Conservation (phyloP, 2,113 vertebrate genomes). For the Heterotis niloticus region DNA sequence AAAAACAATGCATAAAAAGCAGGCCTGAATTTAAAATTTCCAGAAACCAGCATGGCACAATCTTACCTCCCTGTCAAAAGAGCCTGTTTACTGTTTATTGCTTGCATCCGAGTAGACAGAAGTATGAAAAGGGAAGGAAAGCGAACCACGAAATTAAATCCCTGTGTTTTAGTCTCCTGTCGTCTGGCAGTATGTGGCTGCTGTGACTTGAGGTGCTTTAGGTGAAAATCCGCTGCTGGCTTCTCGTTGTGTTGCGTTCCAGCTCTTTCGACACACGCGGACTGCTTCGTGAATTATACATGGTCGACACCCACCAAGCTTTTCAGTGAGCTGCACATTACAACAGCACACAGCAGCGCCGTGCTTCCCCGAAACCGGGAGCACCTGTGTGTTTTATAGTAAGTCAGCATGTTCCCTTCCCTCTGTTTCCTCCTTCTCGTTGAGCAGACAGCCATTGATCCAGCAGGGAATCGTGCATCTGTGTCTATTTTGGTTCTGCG, state of each 20-base stretch:
- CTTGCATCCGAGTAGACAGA: background rate
- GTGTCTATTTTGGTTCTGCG: background rate
- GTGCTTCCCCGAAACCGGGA: background rate
- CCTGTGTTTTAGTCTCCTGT: slow-evolving; percentile 41
- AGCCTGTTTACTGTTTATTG: background rate
- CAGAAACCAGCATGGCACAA: background rate
- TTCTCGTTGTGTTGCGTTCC: slow-evolving; percentile 31
- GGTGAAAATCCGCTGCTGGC: slow-evolving; percentile 12
- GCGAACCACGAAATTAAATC: slow-evolving; percentile 58
- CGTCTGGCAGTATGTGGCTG: slow-evolving; percentile 29
- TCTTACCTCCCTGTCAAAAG: background rate
- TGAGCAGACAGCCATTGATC: background rate
- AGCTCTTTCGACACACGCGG: slow-evolving; percentile 31
- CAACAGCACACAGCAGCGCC: slow-evolving; percentile 25
- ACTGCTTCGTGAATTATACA: slow-evolving; percentile 56
- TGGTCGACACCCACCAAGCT: slow-evolving; percentile 41
- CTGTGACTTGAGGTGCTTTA: slow-evolving; percentile 20
- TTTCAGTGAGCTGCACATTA: slow-evolving; percentile 30
- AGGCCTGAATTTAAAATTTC: background rate
- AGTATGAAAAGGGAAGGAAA: background rate
- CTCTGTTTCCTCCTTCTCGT: background rate
- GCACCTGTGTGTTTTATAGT: background rate
- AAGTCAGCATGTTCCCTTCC: background rate
- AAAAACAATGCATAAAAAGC: background rate
- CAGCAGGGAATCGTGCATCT: background rate